A percentile compares a stretch with the other conserved stretches of the same genome.
Evolutionary conservation across 2,797 vertebrate species (phyloP).

Genomic region (Chelon labrosus): DNA sequence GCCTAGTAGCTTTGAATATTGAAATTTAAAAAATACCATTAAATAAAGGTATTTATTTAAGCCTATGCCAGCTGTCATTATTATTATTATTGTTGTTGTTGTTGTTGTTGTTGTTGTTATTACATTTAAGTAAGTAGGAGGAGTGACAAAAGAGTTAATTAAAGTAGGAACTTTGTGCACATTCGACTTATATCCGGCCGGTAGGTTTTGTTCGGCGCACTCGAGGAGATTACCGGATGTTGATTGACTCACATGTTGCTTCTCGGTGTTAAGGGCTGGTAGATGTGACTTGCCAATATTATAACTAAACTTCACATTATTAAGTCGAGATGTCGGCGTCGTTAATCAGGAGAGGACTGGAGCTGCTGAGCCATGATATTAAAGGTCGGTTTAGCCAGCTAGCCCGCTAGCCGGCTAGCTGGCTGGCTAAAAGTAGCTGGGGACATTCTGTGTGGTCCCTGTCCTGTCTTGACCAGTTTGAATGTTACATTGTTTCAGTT

Average conservation of each 20-base stretch:
- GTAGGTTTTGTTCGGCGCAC: conserved; percentile 23
- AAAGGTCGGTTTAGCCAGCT: conserved; percentile 60
- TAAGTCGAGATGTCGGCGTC: conserved; percentile 78
- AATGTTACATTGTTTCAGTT: neutral
- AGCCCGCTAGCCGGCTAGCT: neutral
- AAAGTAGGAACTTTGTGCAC: too few species aligned
- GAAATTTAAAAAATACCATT: too few species aligned
- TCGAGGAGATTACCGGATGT: conserved; percentile 34
- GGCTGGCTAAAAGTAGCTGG: conserved; percentile 4
- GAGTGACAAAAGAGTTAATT: too few species aligned
- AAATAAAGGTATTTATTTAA: too few species aligned
- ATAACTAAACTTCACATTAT: neutral
- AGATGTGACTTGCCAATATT: accelerated
- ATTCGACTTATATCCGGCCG: conserved; percentile 2
- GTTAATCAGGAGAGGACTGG: conserved; percentile 81
- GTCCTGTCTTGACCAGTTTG: accelerated
- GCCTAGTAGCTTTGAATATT: too few species aligned
- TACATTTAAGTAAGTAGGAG: too few species aligned
- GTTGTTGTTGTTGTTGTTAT: too few species aligned
- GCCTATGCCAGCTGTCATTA: too few species aligned
- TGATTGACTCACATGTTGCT: conserved; percentile 39
- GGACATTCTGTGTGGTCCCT: too few species aligned
- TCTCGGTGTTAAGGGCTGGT: accelerated
- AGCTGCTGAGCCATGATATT: conserved; percentile 77
- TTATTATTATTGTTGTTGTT: too few species aligned